Percentiles rank a stretch among this genome's conserved stretches.
Conservation (phyloP, 2,888 invertebrate species). For the Lasius platythorax region DNA sequence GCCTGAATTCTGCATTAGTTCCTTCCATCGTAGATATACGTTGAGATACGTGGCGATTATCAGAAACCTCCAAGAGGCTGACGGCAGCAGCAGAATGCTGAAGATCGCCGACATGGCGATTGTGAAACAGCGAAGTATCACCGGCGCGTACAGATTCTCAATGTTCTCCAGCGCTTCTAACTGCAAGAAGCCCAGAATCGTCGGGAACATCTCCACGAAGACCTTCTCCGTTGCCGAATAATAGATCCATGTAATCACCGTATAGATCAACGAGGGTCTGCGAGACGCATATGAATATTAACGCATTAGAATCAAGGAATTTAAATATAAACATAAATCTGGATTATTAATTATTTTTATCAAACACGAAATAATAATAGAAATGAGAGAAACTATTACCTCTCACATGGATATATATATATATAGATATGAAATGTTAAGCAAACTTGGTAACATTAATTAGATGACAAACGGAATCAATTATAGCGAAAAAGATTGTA, state of each 20-base stretch:
- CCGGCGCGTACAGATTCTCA: slow-evolving; percentile 90
- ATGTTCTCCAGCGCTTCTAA: slow-evolving; percentile 90
- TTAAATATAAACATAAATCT: neutral
- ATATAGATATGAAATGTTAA: neutral
- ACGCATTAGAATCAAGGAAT: neutral
- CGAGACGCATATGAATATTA: slow-evolving; percentile 16
- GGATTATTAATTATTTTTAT: neutral
- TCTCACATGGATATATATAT: neutral
- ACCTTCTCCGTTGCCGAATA: slow-evolving; percentile 91
- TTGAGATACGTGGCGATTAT: slow-evolving; percentile 89
- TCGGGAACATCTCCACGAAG: slow-evolving; percentile 90
- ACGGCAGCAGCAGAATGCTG: slow-evolving; percentile 87
- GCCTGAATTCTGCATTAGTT: slow-evolving; percentile 88
- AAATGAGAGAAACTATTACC: neutral
- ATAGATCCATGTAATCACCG: slow-evolving; percentile 89
- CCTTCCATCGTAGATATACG: slow-evolving; percentile 89
- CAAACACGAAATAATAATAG: neutral
- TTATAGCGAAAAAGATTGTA: neutral
- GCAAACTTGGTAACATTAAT: neutral
- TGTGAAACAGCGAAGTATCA: slow-evolving; percentile 89
- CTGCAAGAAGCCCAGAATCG: slow-evolving; percentile 88
- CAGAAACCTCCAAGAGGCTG: slow-evolving; percentile 88
- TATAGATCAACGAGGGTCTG: slow-evolving; percentile 89
- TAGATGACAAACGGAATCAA: neutral
- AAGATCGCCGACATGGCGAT: slow-evolving; percentile 88